Percentiles rank a stretch among this genome's conserved stretches.
These are phyloP conservation scores for Littorina saxatilis DNA, from an alignment of 1,140 invertebrate genomes.

Conservation along the genomic window DNA sequence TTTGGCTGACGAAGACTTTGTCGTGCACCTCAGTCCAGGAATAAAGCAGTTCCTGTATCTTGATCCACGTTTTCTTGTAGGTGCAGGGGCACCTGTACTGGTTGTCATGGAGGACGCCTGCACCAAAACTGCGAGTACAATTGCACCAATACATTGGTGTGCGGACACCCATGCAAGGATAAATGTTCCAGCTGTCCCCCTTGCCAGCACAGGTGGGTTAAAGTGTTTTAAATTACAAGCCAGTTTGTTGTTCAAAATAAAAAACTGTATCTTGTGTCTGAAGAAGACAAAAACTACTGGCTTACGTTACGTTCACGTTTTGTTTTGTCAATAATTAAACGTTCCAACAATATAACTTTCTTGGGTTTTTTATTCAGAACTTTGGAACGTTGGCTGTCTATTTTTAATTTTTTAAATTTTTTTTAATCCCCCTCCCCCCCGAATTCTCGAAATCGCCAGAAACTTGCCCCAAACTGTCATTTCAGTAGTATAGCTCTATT, in stretches of 20 bases:
- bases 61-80: slow-evolving; percentile 48
- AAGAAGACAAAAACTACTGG: too few species aligned
- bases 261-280: too few species aligned
- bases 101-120: slow-evolving; percentile 80
- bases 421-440: background rate
- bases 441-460: background rate
- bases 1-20: too few species aligned
- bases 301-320: too few species aligned
- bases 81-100: slow-evolving; percentile 58
- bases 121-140: slow-evolving; percentile 75
- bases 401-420: background rate
- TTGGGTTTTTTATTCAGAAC: too few species aligned
- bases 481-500: background rate
- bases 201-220: slow-evolving; percentile 79
- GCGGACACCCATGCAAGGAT: slow-evolving; percentile 71
- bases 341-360: too few species aligned
- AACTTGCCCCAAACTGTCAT: background rate
- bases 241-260: background rate
- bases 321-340: too few species aligned
- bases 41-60: too few species aligned
- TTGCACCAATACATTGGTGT: slow-evolving; percentile 69
- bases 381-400: background rate
- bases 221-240: background rate
- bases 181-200: slow-evolving; percentile 78
- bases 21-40: too few species aligned